These are phyloP conservation scores for Misgurnus mizolepis DNA, from an alignment of 2,113 vertebrate species.

Conservation along the genomic window DNA sequence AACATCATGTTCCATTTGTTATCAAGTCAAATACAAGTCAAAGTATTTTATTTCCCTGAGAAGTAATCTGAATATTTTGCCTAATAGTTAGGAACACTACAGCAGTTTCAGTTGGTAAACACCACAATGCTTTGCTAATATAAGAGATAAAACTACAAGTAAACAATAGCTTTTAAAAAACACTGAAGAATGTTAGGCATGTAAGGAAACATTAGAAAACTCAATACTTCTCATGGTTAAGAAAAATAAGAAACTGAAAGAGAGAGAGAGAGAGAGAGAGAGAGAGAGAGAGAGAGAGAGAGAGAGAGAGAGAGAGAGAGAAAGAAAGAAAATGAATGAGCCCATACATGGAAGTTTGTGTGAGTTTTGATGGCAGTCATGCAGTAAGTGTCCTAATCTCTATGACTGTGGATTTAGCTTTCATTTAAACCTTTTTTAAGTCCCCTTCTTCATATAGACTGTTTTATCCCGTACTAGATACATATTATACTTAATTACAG, in stretches of 20 bases:
- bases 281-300: constrained; percentile 5
- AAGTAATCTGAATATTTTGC: background rate
- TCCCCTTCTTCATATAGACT: background rate
- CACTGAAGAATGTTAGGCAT: constrained; percentile 26
- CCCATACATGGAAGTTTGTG: constrained; percentile 72
- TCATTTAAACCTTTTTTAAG: background rate
- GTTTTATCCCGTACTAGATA: background rate
- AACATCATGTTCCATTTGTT: too few species aligned
- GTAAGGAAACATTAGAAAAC: constrained; percentile 18
- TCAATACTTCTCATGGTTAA: constrained; percentile 10
- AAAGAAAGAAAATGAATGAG: constrained; percentile 40
- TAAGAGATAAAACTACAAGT: background rate
- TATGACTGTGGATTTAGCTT: background rate
- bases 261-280: constrained; percentile 16
- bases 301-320: constrained; percentile 8
- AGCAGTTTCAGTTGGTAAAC: background rate
- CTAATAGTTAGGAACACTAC: background rate
- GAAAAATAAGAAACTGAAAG: background rate
- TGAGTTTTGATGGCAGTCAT: constrained; percentile 39
- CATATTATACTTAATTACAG: too few species aligned
- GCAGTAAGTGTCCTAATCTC: constrained; percentile 33
- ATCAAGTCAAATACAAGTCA: too few species aligned
- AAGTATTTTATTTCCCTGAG: too few species aligned
- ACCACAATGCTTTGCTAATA: background rate
- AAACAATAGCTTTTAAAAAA: constrained; percentile 7